phyloP scores from a whole-genome alignment of 2,113 vertebrate species.

The Balaenoptera acutorostrata region DNA sequence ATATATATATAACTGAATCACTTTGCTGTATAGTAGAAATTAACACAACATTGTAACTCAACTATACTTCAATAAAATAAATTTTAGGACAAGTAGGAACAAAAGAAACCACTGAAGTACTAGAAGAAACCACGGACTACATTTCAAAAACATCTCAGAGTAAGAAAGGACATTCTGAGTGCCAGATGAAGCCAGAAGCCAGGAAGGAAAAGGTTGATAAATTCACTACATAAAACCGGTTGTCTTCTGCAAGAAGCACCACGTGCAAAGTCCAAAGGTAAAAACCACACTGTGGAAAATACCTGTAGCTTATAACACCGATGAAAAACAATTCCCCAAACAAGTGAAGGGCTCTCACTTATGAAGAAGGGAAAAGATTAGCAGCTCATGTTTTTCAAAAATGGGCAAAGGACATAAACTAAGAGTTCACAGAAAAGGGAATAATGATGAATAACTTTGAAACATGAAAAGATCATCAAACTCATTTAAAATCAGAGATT shows the following conservation, averaged over 20 bases:
- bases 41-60: no score
- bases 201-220: neutral
- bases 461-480: neutral
- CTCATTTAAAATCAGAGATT: neutral
- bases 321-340: neutral
- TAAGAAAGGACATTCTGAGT: neutral
- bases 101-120: no score
- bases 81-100: neutral
- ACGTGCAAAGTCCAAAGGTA: accelerated
- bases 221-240: neutral
- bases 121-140: neutral
- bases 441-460: neutral
- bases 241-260: neutral
- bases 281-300: neutral
- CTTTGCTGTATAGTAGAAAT: no score
- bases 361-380: neutral
- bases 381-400: neutral
- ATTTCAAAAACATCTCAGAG: neutral
- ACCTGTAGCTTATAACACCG: accelerated
- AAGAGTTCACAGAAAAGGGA: neutral
- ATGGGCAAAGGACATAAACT: neutral
- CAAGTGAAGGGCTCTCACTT: neutral
- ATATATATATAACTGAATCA: no score
- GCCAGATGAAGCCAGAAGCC: neutral
- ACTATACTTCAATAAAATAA: no score